Evolutionary conservation across 35 echinoderm and acorn worm genomes (phyloP), one percentile per base, ranked within the genome.

Genomic region (Strongylocentrotus purpuratus): DNA sequence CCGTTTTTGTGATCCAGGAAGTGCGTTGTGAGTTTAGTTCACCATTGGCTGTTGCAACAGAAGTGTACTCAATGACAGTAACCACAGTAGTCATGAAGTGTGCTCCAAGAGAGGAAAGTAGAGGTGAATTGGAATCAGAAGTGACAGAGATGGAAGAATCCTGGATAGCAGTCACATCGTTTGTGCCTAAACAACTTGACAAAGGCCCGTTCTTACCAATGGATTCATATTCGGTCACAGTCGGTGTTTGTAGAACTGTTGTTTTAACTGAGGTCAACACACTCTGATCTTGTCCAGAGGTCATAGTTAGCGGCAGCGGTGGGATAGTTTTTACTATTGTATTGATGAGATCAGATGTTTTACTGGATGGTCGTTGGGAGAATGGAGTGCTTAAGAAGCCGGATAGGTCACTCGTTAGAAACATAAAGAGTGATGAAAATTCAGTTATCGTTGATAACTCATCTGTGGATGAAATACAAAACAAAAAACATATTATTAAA

Each of bases 401-500:
- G 65, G 65, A n/a, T n/a, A 78, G 25, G 65, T 78, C 65, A 78
- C 65, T 78, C 65, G 65, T 78, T 28, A 78, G 65, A 22, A 78
- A 78, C 65, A 78, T 22, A 78, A 78, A 28, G 28, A 78, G 20
- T 28, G 65, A 78, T 25, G 65, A 78, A 5, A 78, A 28, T 22
- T 78, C 65, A 78, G 65, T 78, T 78, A 78, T 78, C 65, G 65
- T 78, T 31, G 65, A 78, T 78, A 78, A n/a, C 25, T 78, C 65
- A 78, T 78, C 65, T 78, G 65, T 78, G 3, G 65, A 78, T 78
- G 65, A 28, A 78, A 78, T 78, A 78, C 10, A 78, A 22, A 22
- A 78, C 65, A 78, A n/a, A 22, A 28, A 4, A 78, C 5, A n/a
- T 55, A 55, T 55, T 55, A 55, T 11, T 15, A 2, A 15, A 55